Conservation (phyloP, 2,113 vertebrate species). For the Empidonax traillii region DNA sequence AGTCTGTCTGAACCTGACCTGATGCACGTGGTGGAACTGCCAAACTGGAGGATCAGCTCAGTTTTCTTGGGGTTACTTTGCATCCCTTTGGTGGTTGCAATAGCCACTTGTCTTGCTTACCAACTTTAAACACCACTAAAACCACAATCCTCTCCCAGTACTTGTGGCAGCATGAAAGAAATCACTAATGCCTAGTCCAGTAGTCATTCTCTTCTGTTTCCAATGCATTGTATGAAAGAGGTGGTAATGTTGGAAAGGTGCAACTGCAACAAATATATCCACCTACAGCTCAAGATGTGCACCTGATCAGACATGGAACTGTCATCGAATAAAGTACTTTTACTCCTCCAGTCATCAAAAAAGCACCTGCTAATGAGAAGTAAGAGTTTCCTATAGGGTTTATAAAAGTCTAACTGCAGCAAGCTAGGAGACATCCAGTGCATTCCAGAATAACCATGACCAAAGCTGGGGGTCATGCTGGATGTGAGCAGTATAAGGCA, state of each 20-base stretch:
- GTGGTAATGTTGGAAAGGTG: not conserved
- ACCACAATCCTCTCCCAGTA: not conserved
- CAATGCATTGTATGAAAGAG: not conserved
- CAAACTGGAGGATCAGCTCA: not conserved
- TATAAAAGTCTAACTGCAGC: not conserved
- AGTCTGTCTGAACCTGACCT: not conserved
- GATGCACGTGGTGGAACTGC: not conserved
- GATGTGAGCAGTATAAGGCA: not conserved
- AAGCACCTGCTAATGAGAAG: not conserved
- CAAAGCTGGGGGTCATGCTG: not conserved
- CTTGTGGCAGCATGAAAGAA: rapidly evolving
- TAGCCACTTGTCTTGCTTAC: not conserved
- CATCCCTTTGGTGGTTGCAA: not conserved
- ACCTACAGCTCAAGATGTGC: not conserved
- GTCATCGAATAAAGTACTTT: not conserved
- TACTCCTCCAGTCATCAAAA: not conserved
- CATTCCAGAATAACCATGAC: not conserved
- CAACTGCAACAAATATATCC: not conserved
- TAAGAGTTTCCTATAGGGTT: not conserved
- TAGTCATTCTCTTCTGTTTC: not conserved
- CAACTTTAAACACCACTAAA: not conserved
- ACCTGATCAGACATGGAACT: not conserved
- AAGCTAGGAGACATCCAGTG: rapidly evolving
- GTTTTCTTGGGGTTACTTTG: not conserved
- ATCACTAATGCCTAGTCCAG: not conserved